Conservation (phyloP, 2,113 vertebrate species). For the Hemichromis elongatus region DNA sequence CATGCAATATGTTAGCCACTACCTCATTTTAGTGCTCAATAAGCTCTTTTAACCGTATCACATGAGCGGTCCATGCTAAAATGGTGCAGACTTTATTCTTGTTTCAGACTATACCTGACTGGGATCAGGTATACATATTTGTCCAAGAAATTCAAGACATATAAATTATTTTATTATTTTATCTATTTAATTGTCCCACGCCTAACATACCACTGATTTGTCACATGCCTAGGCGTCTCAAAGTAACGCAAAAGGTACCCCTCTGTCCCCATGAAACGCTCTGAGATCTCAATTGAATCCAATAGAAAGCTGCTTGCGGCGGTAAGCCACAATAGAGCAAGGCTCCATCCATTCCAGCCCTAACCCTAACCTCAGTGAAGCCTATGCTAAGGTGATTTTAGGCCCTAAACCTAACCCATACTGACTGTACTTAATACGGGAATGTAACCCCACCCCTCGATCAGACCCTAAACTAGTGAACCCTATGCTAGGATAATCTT, state of each 20-base stretch:
- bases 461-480: no score
- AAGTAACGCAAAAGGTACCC: fast-evolving
- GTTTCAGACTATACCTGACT: background rate
- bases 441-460: no score
- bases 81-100: background rate
- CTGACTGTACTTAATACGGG: no score
- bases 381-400: no score
- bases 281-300: background rate
- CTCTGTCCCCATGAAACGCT: fast-evolving
- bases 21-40: background rate
- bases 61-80: background rate
- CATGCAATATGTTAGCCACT: background rate
- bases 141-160: background rate
- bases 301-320: background rate
- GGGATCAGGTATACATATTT: background rate
- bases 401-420: no score
- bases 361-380: background rate
- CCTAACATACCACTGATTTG: background rate
- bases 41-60: background rate
- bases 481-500: no score
- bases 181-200: background rate
- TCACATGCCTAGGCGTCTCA: background rate
- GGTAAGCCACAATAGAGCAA: background rate
- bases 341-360: background rate
- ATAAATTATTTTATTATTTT: background rate